Conservation (phyloP, 64 coral and sea anemone species). For the Platygyra sinensis region DNA sequence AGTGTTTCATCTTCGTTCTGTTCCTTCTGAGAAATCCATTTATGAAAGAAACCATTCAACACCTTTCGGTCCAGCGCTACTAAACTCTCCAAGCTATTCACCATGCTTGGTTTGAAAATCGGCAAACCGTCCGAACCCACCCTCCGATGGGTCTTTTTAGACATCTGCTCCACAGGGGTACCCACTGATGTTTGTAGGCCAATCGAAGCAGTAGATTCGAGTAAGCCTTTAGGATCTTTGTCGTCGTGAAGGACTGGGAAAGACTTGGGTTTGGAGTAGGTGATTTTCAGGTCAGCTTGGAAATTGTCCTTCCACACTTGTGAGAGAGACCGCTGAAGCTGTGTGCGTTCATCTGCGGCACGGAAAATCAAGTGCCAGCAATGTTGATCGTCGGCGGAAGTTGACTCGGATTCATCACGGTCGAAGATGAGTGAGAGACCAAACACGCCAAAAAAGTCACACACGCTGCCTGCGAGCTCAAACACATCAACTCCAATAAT, state of each 20-base stretch:
- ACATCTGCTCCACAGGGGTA: conserved; percentile 64
- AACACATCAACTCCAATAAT: conserved; percentile 91
- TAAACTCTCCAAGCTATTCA: conserved; percentile 67
- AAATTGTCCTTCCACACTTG: conserved; percentile 96
- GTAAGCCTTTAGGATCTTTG: conserved; percentile 30
- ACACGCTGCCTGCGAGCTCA: conserved; percentile 41
- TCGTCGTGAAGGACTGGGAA: conserved; percentile 14
- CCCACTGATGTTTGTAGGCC: conserved; percentile 46
- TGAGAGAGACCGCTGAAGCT: conserved; percentile 88
- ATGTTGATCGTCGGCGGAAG: conserved; percentile 12
- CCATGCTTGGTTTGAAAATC: conserved; percentile 53
- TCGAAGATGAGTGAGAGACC: conserved; percentile 90
- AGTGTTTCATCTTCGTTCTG: conserved; percentile 61
- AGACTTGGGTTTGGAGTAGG: conserved; percentile 72
- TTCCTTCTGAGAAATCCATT: conserved; percentile 69
- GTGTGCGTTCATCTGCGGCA: conserved; percentile 82
- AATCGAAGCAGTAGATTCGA: conserved; percentile 23
- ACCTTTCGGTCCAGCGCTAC: conserved; percentile 65
- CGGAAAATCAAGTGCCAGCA: conserved; percentile 87
- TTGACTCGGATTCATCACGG: conserved; percentile 23
- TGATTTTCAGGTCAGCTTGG: conserved; percentile 78
- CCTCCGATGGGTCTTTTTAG: conserved; percentile 76
- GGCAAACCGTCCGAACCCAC: conserved; percentile 83
- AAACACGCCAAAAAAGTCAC: conserved; percentile 76
- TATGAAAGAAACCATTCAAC: conserved; percentile 71